Evolutionary conservation across 2,888 invertebrate species (phyloP), one percentile per base, ranked within the genome.

Genomic region (Aleiodes testaceus): DNA sequence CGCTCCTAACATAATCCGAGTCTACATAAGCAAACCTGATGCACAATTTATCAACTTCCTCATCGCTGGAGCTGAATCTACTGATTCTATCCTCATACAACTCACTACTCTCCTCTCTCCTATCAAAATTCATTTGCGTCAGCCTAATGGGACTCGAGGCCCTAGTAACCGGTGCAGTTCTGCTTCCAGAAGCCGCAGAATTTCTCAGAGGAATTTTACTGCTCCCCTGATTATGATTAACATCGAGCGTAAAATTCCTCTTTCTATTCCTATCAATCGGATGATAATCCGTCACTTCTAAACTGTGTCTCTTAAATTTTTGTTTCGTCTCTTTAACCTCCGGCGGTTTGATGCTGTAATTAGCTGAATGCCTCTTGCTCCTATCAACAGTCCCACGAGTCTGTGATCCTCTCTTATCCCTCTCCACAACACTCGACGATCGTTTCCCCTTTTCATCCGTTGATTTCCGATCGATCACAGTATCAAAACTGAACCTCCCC

Each of bases 141-240:
- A 79, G 72, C 52, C 82, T 79, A 14, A 85, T 81, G 0, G 87
- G 87, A 72, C 87, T 87, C 12, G 87, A 87, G 3, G 86, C 85
- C 70, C 87, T 79, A 1, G 87, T 87, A 1, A 83, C 81, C 0
- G 87, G 87, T 4, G 86, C 87, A 2, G 87, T 87, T 70, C 85
- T 81, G 71, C 87, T 86, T 14, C 85, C 85, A 30, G 81, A 81
- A n/a, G 80, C 76, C 14, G 82, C 77, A 2, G 75, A 76, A 70
- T 78, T 85, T 55, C 86, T 80, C 70, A 87, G 75, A 1, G 87
- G 84, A 69, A 87, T 87, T 72, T 86, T 86, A 70, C 87, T 85
- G 20, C 80, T 75, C 16, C 86, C 87, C 63, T 87, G 87, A 81
- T 87, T 87, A 72, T 87, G 87, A 73, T 87, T 87, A 9, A 87